Evolutionary conservation across 2,888 invertebrate species (phyloP).

Genomic region (Chrysolina haemoptera): DNA sequence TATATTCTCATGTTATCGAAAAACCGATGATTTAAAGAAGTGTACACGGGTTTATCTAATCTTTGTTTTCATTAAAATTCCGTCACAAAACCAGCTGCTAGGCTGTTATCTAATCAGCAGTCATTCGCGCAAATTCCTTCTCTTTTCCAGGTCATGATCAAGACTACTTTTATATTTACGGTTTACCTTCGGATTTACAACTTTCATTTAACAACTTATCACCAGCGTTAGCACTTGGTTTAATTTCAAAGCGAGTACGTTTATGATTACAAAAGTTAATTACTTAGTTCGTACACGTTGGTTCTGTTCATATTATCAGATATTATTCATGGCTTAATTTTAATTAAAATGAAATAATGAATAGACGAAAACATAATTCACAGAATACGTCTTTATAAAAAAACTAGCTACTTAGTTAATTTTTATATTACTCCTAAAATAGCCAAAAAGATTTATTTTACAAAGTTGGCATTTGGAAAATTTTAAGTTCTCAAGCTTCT

Average conservation of each 20-base stretch:
- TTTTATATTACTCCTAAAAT: too few relatives aligned
- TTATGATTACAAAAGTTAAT: conserved; percentile 3
- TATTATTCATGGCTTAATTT: not conserved
- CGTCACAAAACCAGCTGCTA: conserved; percentile 4
- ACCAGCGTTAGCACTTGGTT: not conserved
- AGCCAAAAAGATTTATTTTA: too few relatives aligned
- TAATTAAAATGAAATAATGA: too few relatives aligned
- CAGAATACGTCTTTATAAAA: too few relatives aligned
- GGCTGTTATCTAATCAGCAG: conserved; percentile 31
- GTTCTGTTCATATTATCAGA: not conserved
- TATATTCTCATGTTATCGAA: conserved; percentile 20
- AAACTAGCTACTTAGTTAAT: too few relatives aligned
- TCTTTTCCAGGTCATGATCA: conserved; percentile 41
- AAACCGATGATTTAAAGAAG: not conserved
- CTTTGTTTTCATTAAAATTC: conserved; percentile 14
- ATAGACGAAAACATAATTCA: too few relatives aligned
- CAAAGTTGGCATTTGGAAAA: too few relatives aligned
- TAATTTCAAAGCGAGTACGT: not conserved
- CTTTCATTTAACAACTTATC: conserved; percentile 26
- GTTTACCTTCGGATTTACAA: conserved; percentile 30
- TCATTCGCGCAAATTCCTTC: conserved; percentile 31
- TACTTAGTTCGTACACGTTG: not conserved
- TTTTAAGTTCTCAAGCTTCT: too few relatives aligned
- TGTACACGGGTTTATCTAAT: not conserved
- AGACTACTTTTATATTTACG: conserved; percentile 31